phyloP scores from a whole-genome alignment of 2,113 vertebrate species.

The Camelus bactrianus region DNA sequence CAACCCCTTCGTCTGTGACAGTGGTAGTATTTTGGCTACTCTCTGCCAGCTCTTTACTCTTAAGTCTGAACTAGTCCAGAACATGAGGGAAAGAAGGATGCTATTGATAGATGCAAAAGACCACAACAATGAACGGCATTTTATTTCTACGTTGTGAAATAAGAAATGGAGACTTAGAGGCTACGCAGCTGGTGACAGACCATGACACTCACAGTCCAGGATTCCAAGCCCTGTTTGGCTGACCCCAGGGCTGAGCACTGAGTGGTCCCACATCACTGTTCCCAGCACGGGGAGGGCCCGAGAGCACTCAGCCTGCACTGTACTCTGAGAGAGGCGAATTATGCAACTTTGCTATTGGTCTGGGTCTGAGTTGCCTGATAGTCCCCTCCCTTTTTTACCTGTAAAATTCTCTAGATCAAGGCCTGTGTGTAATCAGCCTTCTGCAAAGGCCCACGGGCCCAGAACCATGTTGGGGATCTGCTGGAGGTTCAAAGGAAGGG shows the following conservation, averaged over 20 bases:
- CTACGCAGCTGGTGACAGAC: neutral
- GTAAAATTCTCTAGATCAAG: slow-evolving; percentile 39
- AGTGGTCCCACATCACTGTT: neutral
- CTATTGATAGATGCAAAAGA: neutral
- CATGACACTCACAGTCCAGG: neutral
- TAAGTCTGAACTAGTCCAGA: neutral
- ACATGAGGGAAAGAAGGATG: neutral
- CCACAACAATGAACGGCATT: neutral
- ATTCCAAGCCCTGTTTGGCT: neutral
- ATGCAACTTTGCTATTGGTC: neutral
- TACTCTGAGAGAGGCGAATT: neutral
- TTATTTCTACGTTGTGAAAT: neutral
- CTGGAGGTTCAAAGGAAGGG: slow-evolving; percentile 57
- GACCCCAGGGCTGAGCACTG: neutral
- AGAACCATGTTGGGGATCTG: neutral
- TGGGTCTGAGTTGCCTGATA: neutral
- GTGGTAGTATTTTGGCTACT: neutral
- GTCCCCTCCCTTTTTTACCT: neutral
- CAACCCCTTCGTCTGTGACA: neutral
- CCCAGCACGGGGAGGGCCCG: rapidly evolving
- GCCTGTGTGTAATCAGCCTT: slow-evolving; percentile 7
- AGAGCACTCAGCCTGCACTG: neutral
- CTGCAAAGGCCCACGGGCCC: neutral
- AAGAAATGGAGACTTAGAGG: neutral
- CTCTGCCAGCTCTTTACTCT: neutral